Conservation (phyloP, 2,113 vertebrate species). For the Microcebus murinus region DNA sequence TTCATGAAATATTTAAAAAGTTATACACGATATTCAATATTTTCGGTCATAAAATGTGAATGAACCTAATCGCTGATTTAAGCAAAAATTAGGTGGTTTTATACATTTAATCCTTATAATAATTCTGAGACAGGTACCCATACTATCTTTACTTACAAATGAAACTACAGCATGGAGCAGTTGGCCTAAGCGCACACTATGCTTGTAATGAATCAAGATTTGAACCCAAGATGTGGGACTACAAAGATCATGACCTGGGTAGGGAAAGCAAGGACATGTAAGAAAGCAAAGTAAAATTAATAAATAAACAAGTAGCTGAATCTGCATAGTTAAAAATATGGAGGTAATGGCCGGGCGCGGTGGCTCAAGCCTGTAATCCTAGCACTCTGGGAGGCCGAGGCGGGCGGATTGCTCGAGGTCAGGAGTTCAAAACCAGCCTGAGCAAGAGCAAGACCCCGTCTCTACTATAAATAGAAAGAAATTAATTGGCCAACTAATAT, state of each 20-base stretch:
- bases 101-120: background rate
- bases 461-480: no score
- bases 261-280: background rate
- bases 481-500: no score
- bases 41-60: background rate
- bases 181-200: background rate
- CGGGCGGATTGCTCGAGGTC: no score
- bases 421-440: no score
- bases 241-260: background rate
- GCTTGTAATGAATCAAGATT: background rate
- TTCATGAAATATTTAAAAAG: background rate
- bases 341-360: no score
- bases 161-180: background rate
- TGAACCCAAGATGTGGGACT: background rate
- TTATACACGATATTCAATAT: background rate
- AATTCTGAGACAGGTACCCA: background rate
- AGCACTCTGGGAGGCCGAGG: no score
- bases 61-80: background rate
- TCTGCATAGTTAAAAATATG: background rate
- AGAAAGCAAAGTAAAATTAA: constrained; percentile 44
- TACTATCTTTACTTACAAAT: background rate
- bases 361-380: no score
- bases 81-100: background rate
- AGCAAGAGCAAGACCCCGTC: no score
- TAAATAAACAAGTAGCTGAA: background rate